phyloP scores from a whole-genome alignment of 2,113 vertebrate species.

The Rhinichthys klamathensis region DNA sequence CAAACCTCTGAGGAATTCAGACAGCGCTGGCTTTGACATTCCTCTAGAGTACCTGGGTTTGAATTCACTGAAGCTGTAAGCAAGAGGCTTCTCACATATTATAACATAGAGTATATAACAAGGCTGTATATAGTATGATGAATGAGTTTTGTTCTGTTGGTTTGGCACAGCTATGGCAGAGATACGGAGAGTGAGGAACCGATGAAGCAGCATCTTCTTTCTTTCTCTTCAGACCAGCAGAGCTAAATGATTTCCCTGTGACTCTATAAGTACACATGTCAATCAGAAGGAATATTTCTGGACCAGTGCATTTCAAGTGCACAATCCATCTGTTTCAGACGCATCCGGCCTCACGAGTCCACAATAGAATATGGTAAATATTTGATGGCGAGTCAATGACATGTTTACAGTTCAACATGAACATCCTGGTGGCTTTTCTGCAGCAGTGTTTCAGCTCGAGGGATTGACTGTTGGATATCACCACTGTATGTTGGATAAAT shows the following conservation, averaged over 20 bases:
- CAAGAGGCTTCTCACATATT: too few relatives aligned
- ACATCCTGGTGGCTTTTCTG: constrained; percentile 47
- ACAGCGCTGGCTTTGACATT: not conserved
- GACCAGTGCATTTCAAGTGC: constrained; percentile 51
- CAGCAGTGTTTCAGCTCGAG: constrained; percentile 3
- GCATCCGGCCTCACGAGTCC: constrained; percentile 60
- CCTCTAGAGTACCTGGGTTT: not conserved
- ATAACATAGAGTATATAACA: too few relatives aligned
- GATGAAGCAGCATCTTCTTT: not conserved
- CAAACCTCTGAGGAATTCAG: not conserved
- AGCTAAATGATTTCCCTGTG: not conserved
- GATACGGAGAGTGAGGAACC: not conserved
- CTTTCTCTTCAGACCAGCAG: not conserved
- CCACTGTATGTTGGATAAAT: not conserved
- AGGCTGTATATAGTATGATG: not conserved
- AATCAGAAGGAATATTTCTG: constrained; percentile 57
- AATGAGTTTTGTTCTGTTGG: not conserved
- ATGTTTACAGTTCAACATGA: constrained; percentile 63
- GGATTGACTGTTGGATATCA: constrained; percentile 39
- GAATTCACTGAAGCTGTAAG: too few relatives aligned
- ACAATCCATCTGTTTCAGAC: constrained; percentile 57
- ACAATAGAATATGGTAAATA: constrained; percentile 67
- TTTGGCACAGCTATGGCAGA: not conserved
- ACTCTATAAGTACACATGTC: constrained; percentile 46
- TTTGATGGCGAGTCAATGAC: constrained; percentile 56